Base-by-base conservation (phyloP, 2,797 vertebrate species). In the Oreochromis mossambicus region DNA sequence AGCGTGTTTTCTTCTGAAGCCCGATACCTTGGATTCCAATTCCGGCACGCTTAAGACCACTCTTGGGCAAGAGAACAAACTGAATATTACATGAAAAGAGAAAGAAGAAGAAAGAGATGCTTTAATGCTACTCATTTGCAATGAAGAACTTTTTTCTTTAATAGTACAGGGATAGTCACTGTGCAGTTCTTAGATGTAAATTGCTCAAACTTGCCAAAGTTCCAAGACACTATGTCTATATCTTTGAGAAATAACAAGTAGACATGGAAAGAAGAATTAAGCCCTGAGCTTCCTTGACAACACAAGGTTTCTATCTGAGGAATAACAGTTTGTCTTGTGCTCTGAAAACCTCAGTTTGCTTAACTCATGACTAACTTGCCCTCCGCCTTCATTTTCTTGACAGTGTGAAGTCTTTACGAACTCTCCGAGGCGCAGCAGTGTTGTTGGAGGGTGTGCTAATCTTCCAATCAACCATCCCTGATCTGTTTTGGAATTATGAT, bases 81-180 rank as follows among this genome's bases (percentile, higher is more conserved):
- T 91, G 91, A 92, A 94, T 91, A 91, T 92, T 89, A 88, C 88
- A 94, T 92, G 81, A 92, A 93, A 91, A 84, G 84, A 86, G 82
- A 86, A 21, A n/a, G 24, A 76, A 79, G 63, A 78, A 77, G 51
- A 88, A 82, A 79, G 68, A 84, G 21, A 73, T 6, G 55, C 89
- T 92, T 93, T 89, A 91, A 92, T 88, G 85, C 36, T 80, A 55
- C 85, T 92, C 83, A 87, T 93, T 88, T 92, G 87, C 87, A 82
- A 82, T 58, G 19, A 52, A 83, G 79, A 89, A 86, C 43, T 54
- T 82, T 77, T 81, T 80, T 38, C 58, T 81, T 63, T 21, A 77
- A 79, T 77, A 83, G 38, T 4, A 9, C 73, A 34, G 75, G 51
- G 77, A 82, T 84, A 86, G 87, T 77, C 87, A 89, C 81, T 81